phyloP scores from a whole-genome alignment of 2,797 vertebrate genomes.

The Eurystomus glaucurus region DNA sequence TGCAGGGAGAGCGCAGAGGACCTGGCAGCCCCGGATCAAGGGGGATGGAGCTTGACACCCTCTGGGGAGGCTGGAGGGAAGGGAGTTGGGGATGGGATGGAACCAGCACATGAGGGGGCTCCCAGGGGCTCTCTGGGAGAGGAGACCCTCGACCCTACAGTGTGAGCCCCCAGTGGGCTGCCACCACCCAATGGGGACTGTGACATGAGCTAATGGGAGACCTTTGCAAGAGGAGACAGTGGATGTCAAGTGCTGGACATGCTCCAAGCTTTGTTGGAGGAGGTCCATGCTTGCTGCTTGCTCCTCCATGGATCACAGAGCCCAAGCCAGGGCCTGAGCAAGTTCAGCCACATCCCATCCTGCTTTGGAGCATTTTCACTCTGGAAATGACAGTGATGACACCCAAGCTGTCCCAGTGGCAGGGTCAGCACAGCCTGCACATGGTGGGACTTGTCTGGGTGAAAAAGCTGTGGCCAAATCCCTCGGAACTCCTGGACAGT shows the following conservation, averaged over 20 bases:
- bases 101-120: not conserved
- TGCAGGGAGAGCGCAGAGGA: fast-evolving
- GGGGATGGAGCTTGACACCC: not conserved
- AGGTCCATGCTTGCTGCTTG: not conserved
- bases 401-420: fast-evolving
- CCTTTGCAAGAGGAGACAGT: not conserved
- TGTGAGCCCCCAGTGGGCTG: not conserved
- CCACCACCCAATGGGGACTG: fast-evolving
- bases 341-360: not conserved
- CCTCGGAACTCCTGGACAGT: fast-evolving
- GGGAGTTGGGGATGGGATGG: fast-evolving
- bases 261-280: not conserved
- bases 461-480: not conserved
- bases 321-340: not conserved
- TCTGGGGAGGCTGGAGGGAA: not conserved
- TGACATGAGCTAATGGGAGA: not conserved
- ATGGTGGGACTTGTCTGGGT: not conserved
- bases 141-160: fast-evolving
- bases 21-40: fast-evolving
- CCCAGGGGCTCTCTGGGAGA: not conserved
- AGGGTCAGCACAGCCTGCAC: not conserved
- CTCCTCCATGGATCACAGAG: not conserved
- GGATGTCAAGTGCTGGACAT: fast-evolving
- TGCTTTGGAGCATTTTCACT: not conserved
- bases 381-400: not conserved